Evolutionary conservation across 2,797 vertebrate genomes (phyloP).

Genomic region (Sebastes umbrosus): DNA sequence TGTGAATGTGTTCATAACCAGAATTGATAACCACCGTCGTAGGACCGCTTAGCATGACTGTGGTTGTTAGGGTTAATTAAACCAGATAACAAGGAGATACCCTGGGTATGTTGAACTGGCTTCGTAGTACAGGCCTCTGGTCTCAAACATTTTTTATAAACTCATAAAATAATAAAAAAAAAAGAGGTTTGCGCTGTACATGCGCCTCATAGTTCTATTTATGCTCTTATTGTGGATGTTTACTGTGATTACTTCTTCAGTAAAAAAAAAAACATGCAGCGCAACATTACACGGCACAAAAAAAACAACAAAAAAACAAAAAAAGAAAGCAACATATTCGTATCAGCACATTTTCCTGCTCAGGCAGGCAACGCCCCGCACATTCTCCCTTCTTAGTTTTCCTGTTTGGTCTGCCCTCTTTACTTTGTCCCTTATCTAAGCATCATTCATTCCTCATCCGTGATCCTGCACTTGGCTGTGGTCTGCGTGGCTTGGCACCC

Average conservation of each 20-base stretch:
- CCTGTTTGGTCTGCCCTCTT: slow-evolving; percentile 87
- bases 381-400: slow-evolving; percentile 78
- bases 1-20: too few relatives aligned
- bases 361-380: slow-evolving; percentile 70
- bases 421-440: slow-evolving; percentile 83
- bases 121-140: too few relatives aligned
- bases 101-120: too few relatives aligned
- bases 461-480: slow-evolving; percentile 80
- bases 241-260: neutral
- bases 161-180: too few relatives aligned
- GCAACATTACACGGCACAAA: slow-evolving; percentile 9
- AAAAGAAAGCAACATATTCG: slow-evolving; percentile 55
- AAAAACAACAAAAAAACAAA: neutral
- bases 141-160: neutral
- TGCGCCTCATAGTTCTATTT: neutral
- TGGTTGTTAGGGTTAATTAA: too few relatives aligned
- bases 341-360: slow-evolving; percentile 70
- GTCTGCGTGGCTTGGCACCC: slow-evolving; percentile 73
- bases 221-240: neutral
- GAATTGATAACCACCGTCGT: too few relatives aligned
- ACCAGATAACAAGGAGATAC: too few relatives aligned
- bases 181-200: neutral
- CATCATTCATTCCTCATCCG: slow-evolving; percentile 83
- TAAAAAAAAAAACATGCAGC: neutral
- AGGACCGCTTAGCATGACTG: too few relatives aligned